phyloP scores from a whole-genome alignment of 2,113 vertebrate genomes.

The Boleophthalmus pectinirostris region DNA sequence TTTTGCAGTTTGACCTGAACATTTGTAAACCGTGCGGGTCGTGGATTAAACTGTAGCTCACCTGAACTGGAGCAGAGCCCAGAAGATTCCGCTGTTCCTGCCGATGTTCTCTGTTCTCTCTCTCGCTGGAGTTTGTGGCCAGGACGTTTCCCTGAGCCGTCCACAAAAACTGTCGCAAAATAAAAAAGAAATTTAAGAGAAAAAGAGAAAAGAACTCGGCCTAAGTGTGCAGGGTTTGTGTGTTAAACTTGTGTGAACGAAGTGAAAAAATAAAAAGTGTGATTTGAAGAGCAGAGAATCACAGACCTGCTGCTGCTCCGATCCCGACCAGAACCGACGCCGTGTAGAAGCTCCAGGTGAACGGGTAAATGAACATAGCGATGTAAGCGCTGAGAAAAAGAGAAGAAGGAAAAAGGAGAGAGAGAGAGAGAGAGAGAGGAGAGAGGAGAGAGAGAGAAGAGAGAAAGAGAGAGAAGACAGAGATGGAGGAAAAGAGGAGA shows the following conservation, averaged over 20 bases:
- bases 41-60: conserved; percentile 47
- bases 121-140: conserved; percentile 89
- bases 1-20: too few species aligned
- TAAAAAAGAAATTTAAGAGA: neutral
- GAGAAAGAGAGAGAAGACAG: too few species aligned
- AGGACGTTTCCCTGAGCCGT: conserved; percentile 95
- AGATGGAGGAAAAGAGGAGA: too few species aligned
- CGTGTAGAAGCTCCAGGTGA: conserved; percentile 93
- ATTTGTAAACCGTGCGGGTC: too few species aligned
- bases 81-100: conserved; percentile 96
- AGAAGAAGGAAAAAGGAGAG: neutral
- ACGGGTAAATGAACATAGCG: conserved; percentile 93
- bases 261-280: too few species aligned
- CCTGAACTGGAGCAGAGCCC: conserved; percentile 96
- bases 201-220: too few species aligned
- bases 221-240: too few species aligned
- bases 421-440: too few species aligned
- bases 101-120: too few species aligned
- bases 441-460: too few species aligned
- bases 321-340: conserved; percentile 93
- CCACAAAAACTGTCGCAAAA: conserved; percentile 87
- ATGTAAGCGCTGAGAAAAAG: conserved; percentile 91
- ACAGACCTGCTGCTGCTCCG: conserved; percentile 92
- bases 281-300: too few species aligned
- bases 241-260: too few species aligned